Conservation (phyloP, 2,113 vertebrate genomes). For the Epinephelus lanceolatus region DNA sequence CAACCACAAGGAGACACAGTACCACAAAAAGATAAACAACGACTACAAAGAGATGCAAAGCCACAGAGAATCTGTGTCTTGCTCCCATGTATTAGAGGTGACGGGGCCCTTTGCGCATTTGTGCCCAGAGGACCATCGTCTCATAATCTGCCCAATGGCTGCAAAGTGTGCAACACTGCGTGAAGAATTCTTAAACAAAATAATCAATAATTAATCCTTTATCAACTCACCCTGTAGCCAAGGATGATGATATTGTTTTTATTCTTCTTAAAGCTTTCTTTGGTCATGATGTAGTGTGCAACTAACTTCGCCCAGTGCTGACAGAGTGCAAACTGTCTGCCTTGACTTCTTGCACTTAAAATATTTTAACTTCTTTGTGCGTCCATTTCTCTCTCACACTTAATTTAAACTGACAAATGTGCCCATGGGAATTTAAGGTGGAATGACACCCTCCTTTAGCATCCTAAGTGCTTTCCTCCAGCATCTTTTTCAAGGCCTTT, state of each 20-base stretch:
- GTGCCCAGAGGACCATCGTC: too few relatives aligned
- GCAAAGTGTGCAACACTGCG: not conserved
- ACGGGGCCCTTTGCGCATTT: too few relatives aligned
- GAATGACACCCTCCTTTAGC: slow-evolving; percentile 20
- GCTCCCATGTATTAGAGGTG: too few relatives aligned
- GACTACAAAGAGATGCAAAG: too few relatives aligned
- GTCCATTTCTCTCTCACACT: slow-evolving; percentile 25
- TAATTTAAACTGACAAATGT: slow-evolving; percentile 36
- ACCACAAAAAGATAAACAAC: too few relatives aligned
- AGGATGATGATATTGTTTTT: not conserved
- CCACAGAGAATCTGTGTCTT: too few relatives aligned
- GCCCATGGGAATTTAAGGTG: slow-evolving; percentile 18
- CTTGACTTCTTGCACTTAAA: slow-evolving; percentile 1
- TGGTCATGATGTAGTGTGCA: not conserved
- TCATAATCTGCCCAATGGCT: too few relatives aligned
- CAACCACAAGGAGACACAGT: too few relatives aligned
- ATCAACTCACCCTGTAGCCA: not conserved
- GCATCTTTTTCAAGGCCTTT: slow-evolving; percentile 39
- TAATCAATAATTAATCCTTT: not conserved
- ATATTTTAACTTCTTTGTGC: not conserved
- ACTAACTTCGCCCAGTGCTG: not conserved
- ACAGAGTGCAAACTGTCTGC: not conserved
- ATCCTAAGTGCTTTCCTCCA: slow-evolving; percentile 22
- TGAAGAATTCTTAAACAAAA: not conserved
- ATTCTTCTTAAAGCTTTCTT: too few relatives aligned